A percentile compares a stretch with the other conserved stretches of the same genome.
These are phyloP conservation scores for Rhinoptilus africanus DNA, from an alignment of 2,113 vertebrate genomes.

Conservation along the genomic window DNA sequence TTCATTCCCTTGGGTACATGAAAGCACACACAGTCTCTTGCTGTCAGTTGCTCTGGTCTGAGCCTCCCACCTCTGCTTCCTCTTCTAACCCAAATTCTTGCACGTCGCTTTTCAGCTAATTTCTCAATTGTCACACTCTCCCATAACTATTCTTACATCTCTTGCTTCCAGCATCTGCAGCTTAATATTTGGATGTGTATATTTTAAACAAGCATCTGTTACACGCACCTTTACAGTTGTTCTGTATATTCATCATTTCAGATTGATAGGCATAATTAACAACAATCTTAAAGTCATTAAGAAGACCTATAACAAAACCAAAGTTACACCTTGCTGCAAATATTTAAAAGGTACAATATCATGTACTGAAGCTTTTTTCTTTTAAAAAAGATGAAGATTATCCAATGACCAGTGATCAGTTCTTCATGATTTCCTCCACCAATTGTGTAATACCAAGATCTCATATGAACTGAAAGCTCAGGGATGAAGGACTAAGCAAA, in stretches of 20 bases:
- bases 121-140: not conserved
- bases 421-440: not conserved
- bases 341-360: rapidly evolving
- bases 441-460: not conserved
- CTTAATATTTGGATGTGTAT: not conserved
- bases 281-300: not conserved
- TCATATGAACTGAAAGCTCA: not conserved
- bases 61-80: not conserved
- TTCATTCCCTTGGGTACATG: not conserved
- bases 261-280: not conserved
- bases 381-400: not conserved
- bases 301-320: not conserved
- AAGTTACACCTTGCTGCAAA: not conserved
- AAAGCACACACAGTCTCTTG: not conserved
- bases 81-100: not conserved
- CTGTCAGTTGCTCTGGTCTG: not conserved
- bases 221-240: not conserved
- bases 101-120: not conserved
- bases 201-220: not conserved
- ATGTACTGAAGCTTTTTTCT: not conserved
- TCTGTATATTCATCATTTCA: not conserved
- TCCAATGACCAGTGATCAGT: rapidly evolving
- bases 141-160: not conserved
- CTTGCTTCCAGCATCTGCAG: not conserved
- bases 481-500: not conserved